Conservation (phyloP, 2,888 invertebrate genomes). For the Calameuta idolon region DNA sequence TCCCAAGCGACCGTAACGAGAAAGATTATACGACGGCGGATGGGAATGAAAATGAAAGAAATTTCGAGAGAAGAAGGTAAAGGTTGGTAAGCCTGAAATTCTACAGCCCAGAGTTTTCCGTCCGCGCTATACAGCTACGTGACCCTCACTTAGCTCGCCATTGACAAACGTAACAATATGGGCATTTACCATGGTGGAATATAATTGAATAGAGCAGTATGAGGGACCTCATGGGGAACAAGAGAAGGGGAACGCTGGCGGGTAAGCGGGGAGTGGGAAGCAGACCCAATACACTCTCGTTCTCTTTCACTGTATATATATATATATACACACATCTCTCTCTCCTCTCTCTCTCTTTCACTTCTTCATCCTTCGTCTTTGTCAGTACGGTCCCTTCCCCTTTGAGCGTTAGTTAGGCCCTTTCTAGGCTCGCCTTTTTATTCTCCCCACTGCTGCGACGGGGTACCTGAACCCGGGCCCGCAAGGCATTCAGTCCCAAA, state of each 20-base stretch:
- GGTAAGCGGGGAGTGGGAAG: conserved; percentile 43
- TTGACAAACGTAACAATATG: conserved; percentile 67
- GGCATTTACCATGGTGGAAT: conserved; percentile 65
- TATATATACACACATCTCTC: no score
- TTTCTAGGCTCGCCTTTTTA: conserved; percentile 65
- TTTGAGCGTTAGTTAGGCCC: conserved; percentile 60
- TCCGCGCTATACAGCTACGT: conserved; percentile 58
- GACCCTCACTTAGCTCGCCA: conserved; percentile 65
- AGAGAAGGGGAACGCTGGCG: conserved; percentile 21
- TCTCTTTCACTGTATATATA: neutral
- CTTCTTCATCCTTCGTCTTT: conserved; percentile 2
- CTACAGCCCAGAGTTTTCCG: conserved; percentile 47
- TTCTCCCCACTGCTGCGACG: conserved; percentile 46
- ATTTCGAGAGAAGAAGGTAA: conserved; percentile 17
- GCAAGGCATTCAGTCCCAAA: conserved; percentile 55
- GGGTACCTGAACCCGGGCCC: conserved; percentile 58
- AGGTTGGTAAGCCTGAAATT: conserved; percentile 19
- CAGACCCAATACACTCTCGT: conserved; percentile 25
- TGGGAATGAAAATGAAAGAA: neutral
- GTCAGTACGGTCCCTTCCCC: conserved; percentile 49
- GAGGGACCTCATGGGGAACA: conserved; percentile 16
- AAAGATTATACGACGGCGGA: neutral
- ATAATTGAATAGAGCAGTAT: conserved; percentile 60
- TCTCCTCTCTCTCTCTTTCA: neutral
- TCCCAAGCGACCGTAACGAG: neutral